phyloP scores from a whole-genome alignment of 2,888 invertebrate species.

The Odontomyia ornata region DNA sequence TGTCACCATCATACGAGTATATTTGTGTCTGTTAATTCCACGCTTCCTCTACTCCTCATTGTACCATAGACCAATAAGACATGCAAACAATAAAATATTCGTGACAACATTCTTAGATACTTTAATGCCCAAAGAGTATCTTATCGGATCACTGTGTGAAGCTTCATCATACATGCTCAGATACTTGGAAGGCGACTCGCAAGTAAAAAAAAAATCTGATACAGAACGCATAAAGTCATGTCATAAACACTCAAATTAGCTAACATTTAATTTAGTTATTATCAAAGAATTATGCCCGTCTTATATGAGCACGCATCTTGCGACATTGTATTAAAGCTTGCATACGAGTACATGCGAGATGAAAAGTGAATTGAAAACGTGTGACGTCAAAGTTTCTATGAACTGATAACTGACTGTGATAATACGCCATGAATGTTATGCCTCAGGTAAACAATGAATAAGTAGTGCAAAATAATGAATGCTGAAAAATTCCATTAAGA shows the following conservation, averaged over 20 bases:
- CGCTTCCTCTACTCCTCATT: too few species aligned
- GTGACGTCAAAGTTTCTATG: not conserved
- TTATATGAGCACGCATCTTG: not conserved
- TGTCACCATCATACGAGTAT: too few species aligned
- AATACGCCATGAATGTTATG: not conserved
- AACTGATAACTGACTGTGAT: not conserved
- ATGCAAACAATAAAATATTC: not conserved
- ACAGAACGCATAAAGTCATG: not conserved
- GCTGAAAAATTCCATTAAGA: too few species aligned
- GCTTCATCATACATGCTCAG: too few species aligned
- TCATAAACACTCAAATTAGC: constrained; percentile 14
- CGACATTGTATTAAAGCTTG: not conserved
- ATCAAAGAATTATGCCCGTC: not conserved
- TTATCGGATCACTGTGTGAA: too few species aligned
- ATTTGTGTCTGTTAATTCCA: too few species aligned
- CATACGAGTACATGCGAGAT: not conserved
- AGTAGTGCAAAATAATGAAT: not conserved
- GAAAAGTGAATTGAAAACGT: not conserved
- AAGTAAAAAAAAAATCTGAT: not conserved
- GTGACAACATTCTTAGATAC: not conserved
- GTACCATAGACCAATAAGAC: not conserved
- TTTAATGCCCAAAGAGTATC: too few species aligned
- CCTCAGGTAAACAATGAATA: constrained; percentile 1
- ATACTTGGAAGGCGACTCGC: too few species aligned
- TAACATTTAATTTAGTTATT: not conserved